Base-by-base conservation (phyloP, 2,888 invertebrate genomes). In the Timema podura region DNA sequence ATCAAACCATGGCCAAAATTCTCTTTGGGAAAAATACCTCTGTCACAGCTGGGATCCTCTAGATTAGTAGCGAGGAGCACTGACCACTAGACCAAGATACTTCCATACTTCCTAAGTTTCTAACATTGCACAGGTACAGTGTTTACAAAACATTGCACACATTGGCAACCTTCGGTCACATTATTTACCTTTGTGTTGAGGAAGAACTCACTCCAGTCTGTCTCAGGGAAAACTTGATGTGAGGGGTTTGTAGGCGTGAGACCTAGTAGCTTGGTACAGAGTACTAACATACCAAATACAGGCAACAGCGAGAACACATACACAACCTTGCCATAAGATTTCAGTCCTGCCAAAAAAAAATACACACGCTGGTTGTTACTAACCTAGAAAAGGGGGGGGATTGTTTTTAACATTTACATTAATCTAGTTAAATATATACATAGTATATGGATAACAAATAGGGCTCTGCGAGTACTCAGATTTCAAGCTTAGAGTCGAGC, bases 191-290 rank as follows among this genome's bases (percentile, higher is more conserved):
- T 89, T 68, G 90, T 88, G 79, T 94, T 93, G 64, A 91, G 85
- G 79, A 95, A 91, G 81, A 95, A 94, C 79, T 94, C 93, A 75
- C 86, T 87, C 89, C 94, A 94, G 54, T 90, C 88, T 6, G 92
- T 92, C 75, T 91, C 89, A 0, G 91, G 87, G 79, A 94, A 93
- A 67, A 92, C 86, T 76, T 89, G 88, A 76, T 89, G 85, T 44
- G 47, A 84, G 46, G 85, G 83, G 73, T 88, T 88, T 69, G 87
- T 85, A 0, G 91, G 89, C 77, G 89, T 88, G 68, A 91, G 82
- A n/a, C 90, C 89, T 66, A 92, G 82, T 72, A 92, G 81, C 81
- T 92, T 92, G 59, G 88, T 88, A 79, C 91, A 90, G 44, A 93
- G 82, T 48, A 92, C 85, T 66, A 91, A 82, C 48, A 89, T 90